phyloP scores from a whole-genome alignment of 37 sponge, comb jelly and placozoan genomes.

The Haliclona indistincta region DNA sequence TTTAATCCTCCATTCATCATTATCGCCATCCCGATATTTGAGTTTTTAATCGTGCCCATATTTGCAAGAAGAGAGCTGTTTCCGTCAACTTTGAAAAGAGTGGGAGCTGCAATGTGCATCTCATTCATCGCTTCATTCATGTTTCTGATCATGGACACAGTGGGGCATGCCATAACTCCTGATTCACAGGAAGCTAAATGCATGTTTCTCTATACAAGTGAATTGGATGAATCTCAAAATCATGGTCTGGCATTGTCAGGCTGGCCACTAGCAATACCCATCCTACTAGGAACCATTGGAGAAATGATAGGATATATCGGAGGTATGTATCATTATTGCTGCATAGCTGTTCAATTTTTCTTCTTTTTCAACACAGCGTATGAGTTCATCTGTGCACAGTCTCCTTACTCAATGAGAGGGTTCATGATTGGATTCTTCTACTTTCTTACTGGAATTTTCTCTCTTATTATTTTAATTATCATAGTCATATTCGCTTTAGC shows the following conservation, averaged over 20 bases:
- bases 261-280: conserved; percentile 29
- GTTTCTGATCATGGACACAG: conserved; percentile 16
- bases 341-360: neutral
- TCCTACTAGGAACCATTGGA: conserved; percentile 33
- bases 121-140: conserved; percentile 13
- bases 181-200: too few relatives aligned
- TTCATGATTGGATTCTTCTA: conserved; percentile 61
- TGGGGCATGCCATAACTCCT: neutral
- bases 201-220: too few relatives aligned
- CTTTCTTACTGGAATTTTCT: conserved; percentile 44
- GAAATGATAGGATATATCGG: conserved; percentile 44
- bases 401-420: conserved; percentile 54
- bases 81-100: conserved; percentile 37
- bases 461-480: conserved; percentile 21
- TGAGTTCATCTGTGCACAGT: conserved; percentile 66
- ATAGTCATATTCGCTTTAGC: conserved; percentile 30
- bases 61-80: conserved; percentile 4
- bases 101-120: conserved; percentile 20
- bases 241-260: neutral
- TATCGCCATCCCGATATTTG: conserved; percentile 32
- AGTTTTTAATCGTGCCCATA: conserved; percentile 23
- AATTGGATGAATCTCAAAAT: neutral
- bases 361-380: conserved; percentile 17
- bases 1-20: conserved; percentile 25
- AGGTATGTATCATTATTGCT: conserved; percentile 21